phyloP scores from a whole-genome alignment of 2,888 invertebrate species.

The Cynaeus angustus region DNA sequence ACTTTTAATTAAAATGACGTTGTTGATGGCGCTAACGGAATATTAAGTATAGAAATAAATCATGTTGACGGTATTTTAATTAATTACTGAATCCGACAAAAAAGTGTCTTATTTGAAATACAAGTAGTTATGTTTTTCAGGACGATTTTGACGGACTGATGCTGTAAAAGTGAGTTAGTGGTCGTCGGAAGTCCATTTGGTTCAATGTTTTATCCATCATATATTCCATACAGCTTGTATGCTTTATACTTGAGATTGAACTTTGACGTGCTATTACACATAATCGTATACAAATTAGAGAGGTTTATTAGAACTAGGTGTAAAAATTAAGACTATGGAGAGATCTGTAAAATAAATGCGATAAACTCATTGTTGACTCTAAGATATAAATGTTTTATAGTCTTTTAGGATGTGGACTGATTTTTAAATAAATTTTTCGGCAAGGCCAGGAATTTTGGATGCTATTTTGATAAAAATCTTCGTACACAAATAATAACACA shows the following conservation, averaged over 20 bases:
- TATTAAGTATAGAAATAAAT: constrained; percentile 38
- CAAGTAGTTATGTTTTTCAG: constrained; percentile 53
- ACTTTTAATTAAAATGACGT: constrained; percentile 46
- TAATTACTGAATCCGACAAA: constrained; percentile 30
- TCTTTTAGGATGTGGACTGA: constrained; percentile 60
- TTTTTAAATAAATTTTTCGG: constrained; percentile 52
- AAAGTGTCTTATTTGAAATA: constrained; percentile 30
- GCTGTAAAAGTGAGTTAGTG: constrained; percentile 52
- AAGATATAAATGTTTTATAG: constrained; percentile 57
- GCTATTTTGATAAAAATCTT: constrained; percentile 54
- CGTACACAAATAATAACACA: constrained; percentile 27
- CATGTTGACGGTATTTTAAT: constrained; percentile 35
- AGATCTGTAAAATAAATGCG: constrained; percentile 48
- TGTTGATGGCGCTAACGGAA: constrained; percentile 14
- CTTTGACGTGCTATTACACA: constrained; percentile 51
- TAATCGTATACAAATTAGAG: constrained; percentile 49
- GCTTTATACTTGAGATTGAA: constrained; percentile 52
- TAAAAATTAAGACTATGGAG: constrained; percentile 49
- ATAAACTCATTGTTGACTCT: constrained; percentile 49
- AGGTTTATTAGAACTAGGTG: constrained; percentile 51
- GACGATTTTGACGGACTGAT: constrained; percentile 60
- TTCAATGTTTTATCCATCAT: constrained; percentile 58
- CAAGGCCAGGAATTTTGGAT: constrained; percentile 51
- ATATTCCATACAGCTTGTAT: constrained; percentile 54
- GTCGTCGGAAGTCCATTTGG: constrained; percentile 32